These are phyloP conservation scores for Acholoe squamosa DNA, from an alignment of 2,888 invertebrate species.

Conservation along the genomic window DNA sequence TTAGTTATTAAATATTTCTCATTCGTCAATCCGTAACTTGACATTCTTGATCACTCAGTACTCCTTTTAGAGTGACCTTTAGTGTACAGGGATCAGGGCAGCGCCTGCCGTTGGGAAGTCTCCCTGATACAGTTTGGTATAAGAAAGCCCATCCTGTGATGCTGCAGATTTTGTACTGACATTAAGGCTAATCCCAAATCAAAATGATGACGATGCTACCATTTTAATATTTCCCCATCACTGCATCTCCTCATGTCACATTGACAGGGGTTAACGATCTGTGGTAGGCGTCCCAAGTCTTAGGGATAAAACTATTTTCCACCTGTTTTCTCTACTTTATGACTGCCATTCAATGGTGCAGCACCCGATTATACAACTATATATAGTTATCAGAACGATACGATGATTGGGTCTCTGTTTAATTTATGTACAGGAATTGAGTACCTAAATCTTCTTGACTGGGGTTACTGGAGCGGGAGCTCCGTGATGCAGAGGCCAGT, in stretches of 20 bases:
- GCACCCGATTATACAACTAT: not conserved
- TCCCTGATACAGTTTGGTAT: not conserved
- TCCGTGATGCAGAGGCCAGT: not conserved
- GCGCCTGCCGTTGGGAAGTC: not conserved
- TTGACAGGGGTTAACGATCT: not conserved
- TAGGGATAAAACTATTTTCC: conserved; percentile 21
- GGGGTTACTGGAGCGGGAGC: not conserved
- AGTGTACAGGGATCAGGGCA: not conserved
- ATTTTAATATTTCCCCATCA: not conserved
- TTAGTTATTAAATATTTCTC: not conserved
- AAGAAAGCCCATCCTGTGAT: conserved; percentile 16
- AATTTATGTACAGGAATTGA: conserved; percentile 1
- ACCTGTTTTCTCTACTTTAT: not conserved
- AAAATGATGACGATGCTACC: not conserved
- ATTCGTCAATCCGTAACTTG: not conserved
- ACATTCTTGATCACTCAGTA: not conserved
- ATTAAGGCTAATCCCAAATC: not conserved
- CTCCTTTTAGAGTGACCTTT: not conserved
- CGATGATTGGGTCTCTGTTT: not conserved
- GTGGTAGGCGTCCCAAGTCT: not conserved
- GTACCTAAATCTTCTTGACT: not conserved
- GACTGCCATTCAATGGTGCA: conserved; percentile 23
- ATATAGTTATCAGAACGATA: not conserved
- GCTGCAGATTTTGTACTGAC: conserved; percentile 9
- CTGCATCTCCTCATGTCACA: not conserved